phyloP scores from a whole-genome alignment of 2,888 invertebrate species.

The Lathronympha strigana region DNA sequence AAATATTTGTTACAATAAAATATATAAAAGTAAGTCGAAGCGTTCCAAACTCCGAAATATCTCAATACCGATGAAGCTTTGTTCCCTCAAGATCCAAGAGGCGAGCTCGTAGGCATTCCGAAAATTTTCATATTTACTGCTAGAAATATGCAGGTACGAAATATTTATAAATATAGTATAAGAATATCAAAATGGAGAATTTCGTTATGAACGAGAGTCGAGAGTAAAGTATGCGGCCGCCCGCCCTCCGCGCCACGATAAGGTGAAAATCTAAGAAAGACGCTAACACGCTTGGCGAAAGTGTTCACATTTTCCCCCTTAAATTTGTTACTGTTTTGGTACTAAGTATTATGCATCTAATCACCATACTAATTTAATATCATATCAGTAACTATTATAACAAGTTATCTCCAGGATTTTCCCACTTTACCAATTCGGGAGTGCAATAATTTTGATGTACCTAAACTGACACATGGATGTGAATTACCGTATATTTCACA shows the following conservation, averaged over 20 bases:
- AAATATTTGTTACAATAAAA: constrained; percentile 45
- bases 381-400: no score
- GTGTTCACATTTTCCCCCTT: constrained; percentile 8
- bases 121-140: constrained; percentile 85
- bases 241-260: constrained; percentile 58
- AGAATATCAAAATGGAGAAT: constrained; percentile 83
- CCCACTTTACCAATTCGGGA: no score
- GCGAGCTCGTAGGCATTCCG: constrained; percentile 77
- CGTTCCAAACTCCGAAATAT: constrained; percentile 62
- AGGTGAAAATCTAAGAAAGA: constrained; percentile 42
- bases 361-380: no score
- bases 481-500: no score
- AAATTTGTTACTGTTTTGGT: constrained; percentile 4
- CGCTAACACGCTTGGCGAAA: constrained; percentile 21
- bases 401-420: no score
- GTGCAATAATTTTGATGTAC: no score
- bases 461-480: no score
- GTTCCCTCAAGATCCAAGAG: constrained; percentile 71
- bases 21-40: constrained; percentile 49
- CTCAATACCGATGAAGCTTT: constrained; percentile 75
- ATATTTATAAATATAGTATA: constrained; percentile 84
- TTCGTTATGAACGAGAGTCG: constrained; percentile 81
- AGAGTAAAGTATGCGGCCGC: constrained; percentile 77
- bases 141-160: constrained; percentile 84
- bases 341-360: no score